Evolutionary conservation across 1,140 invertebrate genomes (phyloP), one percentile per base, ranked within the genome.

Genomic region (Nephila pilipes): DNA sequence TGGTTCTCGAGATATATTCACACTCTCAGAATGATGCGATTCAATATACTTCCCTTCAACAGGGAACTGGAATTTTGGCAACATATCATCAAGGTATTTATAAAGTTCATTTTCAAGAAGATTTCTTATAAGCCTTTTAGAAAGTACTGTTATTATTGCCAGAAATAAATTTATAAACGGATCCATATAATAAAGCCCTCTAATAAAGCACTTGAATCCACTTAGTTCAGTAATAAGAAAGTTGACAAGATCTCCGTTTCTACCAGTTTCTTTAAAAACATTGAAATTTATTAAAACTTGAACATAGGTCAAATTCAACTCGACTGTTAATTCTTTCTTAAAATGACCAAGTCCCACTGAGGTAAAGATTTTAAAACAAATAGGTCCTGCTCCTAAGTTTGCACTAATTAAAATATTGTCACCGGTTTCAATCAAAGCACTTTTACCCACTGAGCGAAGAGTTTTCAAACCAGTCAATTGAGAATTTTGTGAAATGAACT

Each of bases 361-460:
- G 2, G 22, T 29, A 25, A 29, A 8, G 6, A 12, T 8, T 22
- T 12, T 8, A 57, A 25, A 83, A n/a, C 14, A 12, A 3, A 83
- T 25, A 25, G 81, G 81, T 1, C 81, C 81, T 12, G 81, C 81
- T 55, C 54, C 81, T 55, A 83, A 55, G 12, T 83, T 83, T 20
- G 46, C 22, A 20, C 10, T 57, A 3, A 83, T 29, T 12, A 32
- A 54, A 2, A 83, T 20, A 29, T 29, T 46, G 46, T n/a, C 46
- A 14, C 22, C 38, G 1, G 6, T 55, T 55, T 83, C 81, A 25
- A 4, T 83, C 29, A 83, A 83, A 25, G 1, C 5, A 83, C 81
- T 29, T 25, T 18, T 55, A 5, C 22, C 54, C 12, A 10, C 29
- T 54, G 8, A 22, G 3, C 55, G 81, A 22, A 83, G 46, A 83